phyloP scores from a whole-genome alignment of 2,797 vertebrate species.

The Malacoctenus gilli region DNA sequence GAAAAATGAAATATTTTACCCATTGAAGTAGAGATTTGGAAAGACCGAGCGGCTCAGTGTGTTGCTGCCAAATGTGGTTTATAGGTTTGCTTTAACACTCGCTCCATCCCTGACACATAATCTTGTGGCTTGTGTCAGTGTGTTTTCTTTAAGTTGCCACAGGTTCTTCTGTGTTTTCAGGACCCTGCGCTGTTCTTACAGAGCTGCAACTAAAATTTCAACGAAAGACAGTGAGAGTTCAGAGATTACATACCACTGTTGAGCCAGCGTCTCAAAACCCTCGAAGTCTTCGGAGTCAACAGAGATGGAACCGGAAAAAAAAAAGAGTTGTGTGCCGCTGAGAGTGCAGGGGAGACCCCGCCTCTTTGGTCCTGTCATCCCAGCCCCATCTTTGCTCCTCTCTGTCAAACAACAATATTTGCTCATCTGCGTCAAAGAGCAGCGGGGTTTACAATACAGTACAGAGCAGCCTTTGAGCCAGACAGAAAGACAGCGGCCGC shows the following conservation, averaged over 20 bases:
- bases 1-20: no score
- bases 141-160: no score
- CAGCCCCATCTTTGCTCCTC: constrained; percentile 49
- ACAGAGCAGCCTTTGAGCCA: constrained; percentile 72
- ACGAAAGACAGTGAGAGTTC: background rate
- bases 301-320: background rate
- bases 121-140: no score
- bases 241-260: background rate
- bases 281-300: no score
- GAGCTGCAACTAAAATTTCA: no score
- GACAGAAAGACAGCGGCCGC: constrained; percentile 39
- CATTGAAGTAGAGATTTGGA: no score
- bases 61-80: no score
- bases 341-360: constrained; percentile 3
- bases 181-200: no score
- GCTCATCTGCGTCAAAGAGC: constrained; percentile 76
- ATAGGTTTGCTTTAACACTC: no score
- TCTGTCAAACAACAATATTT: constrained; percentile 79
- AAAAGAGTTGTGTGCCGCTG: constrained; percentile 11
- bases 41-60: no score
- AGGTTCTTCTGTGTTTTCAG: no score
- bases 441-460: constrained; percentile 63
- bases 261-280: background rate
- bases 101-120: no score
- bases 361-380: constrained; percentile 39